These are phyloP conservation scores for Dolichallabes microphthalmus DNA, from an alignment of 2,113 vertebrate species.

Conservation along the genomic window DNA sequence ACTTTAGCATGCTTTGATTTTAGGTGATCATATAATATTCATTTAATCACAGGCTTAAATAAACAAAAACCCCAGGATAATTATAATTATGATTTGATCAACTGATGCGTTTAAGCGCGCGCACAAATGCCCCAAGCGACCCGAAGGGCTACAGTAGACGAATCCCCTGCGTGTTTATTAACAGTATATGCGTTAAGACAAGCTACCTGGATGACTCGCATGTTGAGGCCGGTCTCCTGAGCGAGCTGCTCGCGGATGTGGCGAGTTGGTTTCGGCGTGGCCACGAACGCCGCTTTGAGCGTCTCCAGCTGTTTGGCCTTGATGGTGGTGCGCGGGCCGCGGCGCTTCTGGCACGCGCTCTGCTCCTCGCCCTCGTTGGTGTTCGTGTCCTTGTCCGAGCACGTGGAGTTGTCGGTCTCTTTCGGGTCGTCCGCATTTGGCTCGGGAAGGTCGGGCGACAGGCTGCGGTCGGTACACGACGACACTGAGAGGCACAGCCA, in stretches of 20 bases:
- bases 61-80: too few relatives aligned
- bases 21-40: not conserved
- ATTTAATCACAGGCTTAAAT: not conserved
- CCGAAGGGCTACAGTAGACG: not conserved
- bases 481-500: conserved; percentile 77
- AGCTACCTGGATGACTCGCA: conserved; percentile 94
- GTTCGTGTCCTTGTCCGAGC: conserved; percentile 95
- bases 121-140: not conserved
- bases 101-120: not conserved
- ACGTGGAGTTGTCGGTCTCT: conserved; percentile 95
- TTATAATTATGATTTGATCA: not conserved
- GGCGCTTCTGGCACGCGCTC: conserved; percentile 87
- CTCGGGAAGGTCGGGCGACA: conserved; percentile 95
- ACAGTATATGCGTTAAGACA: not conserved
- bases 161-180: not conserved
- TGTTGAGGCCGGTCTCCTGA: conserved; percentile 96
- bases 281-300: conserved; percentile 93
- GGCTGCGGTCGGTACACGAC: conserved; percentile 95
- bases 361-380: conserved; percentile 97
- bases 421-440: conserved; percentile 91
- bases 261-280: conserved; percentile 93
- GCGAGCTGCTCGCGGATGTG: conserved; percentile 97
- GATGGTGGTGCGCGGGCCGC: conserved; percentile 95
- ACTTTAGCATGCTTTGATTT: not conserved
- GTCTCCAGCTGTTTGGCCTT: conserved; percentile 99